phyloP scores from a whole-genome alignment of 1,140 invertebrate species.

The Yoshiicerus persimilis region DNA sequence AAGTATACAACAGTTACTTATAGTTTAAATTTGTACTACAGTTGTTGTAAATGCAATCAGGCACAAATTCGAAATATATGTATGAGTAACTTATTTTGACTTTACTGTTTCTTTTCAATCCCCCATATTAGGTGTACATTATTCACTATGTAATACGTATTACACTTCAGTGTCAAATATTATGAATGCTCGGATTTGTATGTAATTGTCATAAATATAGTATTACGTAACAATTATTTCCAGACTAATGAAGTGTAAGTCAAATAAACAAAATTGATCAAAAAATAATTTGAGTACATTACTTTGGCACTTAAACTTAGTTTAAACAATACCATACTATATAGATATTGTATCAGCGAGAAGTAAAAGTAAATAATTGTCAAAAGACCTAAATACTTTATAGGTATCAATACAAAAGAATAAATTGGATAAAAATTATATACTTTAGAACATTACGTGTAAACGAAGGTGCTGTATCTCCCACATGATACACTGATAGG shows the following conservation, averaged over 20 bases:
- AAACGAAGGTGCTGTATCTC: conserved; percentile 24
- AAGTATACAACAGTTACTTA: no score
- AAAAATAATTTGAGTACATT: neutral
- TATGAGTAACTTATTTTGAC: no score
- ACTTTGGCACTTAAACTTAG: neutral
- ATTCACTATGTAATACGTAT: neutral
- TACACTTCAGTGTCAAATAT: neutral
- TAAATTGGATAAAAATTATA: neutral
- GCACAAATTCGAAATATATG: no score
- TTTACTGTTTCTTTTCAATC: no score
- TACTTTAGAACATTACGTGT: neutral
- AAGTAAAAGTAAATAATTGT: no score
- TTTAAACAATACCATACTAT: no score
- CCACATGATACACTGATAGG: neutral
- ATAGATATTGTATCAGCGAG: no score
- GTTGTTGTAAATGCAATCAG: no score
- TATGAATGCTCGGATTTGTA: neutral
- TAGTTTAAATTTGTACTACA: no score
- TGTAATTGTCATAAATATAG: neutral
- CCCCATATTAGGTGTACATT: no score
- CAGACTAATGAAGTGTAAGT: neutral
- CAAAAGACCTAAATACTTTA: no score
- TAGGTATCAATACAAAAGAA: no score
- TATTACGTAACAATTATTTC: neutral
- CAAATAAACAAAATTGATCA: neutral